Conservation (phyloP, 2,113 vertebrate species). For the Leucosticte australis region DNA sequence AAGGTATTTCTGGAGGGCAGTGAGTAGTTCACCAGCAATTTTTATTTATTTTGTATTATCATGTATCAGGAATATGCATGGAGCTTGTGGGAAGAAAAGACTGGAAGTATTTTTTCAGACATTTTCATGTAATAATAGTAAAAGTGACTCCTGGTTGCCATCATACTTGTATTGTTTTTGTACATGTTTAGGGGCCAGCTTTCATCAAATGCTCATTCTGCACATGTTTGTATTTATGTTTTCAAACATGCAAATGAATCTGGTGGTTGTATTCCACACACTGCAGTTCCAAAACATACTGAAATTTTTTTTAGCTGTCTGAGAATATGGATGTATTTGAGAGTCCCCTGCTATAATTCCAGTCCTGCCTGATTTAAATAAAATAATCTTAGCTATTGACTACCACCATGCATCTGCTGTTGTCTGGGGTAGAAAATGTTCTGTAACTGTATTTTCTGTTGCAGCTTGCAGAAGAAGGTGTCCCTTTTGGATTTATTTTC, state of each 20-base stretch:
- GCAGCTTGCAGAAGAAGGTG: background rate
- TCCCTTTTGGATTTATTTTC: background rate
- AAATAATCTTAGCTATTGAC: background rate
- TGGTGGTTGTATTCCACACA: background rate
- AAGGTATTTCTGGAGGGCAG: background rate
- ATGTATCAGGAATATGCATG: background rate
- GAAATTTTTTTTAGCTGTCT: background rate
- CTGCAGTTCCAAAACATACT: background rate
- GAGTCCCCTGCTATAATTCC: background rate
- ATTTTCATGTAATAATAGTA: background rate
- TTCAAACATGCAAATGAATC: background rate
- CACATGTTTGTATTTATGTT: background rate
- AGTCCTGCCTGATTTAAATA: background rate
- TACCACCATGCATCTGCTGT: background rate
- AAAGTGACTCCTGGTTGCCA: background rate
- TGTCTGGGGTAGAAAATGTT: background rate
- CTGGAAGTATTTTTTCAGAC: background rate
- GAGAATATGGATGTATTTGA: background rate
- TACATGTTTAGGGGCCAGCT: background rate
- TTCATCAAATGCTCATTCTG: background rate
- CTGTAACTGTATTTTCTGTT: background rate
- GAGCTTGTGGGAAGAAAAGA: background rate
- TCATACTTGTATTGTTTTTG: background rate
- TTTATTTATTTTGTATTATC: background rate
- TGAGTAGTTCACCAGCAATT: background rate